Base-by-base conservation (phyloP, 2,113 vertebrate genomes). In the Melanerpes formicivorus region DNA sequence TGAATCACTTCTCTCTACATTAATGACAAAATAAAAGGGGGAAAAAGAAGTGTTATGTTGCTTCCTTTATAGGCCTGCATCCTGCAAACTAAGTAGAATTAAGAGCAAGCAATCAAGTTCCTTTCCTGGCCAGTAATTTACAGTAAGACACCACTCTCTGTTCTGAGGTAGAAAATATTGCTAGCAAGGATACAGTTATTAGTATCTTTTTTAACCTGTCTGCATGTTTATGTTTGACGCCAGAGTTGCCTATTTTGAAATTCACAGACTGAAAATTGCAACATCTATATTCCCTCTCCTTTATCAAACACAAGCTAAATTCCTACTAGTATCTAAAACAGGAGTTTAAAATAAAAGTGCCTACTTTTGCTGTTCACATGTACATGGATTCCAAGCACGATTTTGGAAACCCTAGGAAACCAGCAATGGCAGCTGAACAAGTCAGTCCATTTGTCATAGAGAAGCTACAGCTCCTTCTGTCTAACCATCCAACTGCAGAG, bases 11-110 rank as follows among this genome's bases (percentile, higher is more conserved):
- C 65, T 62, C 63, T 67, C 73, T 78, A 56, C 3, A 1, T n/a
- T 62, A 19, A 69, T 22, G 25, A 67, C 26, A 48, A 21, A 80
- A 92, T 73, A 67, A 55, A 65, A 2, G 37, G 37, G 37, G 37
- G 1, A 0, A 1, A 30, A 29, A 23, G 4, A n/a, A 27, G 18
- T 4, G 12, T 50, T 58, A 7, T 25, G 21, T 3, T 62, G 25
- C 30, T 58, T 85, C 56, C 26, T 74, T 65, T 48, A 56, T 26
- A 65, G 54, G 59, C n/a, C 19, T 11, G 4, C 5, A 9, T 26
- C 58, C 71, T 46, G 44, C 32, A 67, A 85, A 30, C n/a, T 5
- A 69, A 50, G 14, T 3, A 54, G 19, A 42, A 88, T 6, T 25
- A 56, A 56, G 22, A 66, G 42, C 22, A 34, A 55, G 23, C 50